Conservation (phyloP, 2,113 vertebrate genomes). For the Callocephalon fimbriatum region DNA sequence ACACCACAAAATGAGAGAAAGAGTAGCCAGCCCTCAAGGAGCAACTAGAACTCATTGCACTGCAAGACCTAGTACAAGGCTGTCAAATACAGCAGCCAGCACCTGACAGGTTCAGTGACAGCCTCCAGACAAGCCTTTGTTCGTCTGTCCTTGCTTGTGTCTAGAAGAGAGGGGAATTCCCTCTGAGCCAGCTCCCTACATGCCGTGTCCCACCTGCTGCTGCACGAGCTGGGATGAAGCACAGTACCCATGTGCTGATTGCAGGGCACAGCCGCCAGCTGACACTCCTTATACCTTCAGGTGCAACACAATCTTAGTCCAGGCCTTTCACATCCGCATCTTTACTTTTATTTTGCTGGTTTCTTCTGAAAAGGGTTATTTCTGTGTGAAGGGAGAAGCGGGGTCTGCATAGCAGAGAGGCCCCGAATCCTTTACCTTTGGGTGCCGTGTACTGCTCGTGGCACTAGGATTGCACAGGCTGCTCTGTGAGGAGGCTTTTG, state of each 20-base stretch:
- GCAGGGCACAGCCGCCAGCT: not conserved
- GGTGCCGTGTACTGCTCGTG: not conserved
- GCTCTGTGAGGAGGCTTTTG: not conserved
- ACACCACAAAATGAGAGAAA: not conserved
- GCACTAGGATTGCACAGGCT: rapidly evolving
- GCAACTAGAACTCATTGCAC: not conserved
- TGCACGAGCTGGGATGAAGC: no score
- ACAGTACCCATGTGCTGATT: not conserved
- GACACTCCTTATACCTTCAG: not conserved
- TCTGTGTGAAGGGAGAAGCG: not conserved
- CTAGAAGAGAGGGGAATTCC: not conserved
- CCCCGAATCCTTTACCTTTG: not conserved
- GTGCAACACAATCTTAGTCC: not conserved
- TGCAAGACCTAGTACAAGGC: not conserved
- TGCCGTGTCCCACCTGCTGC: no score
- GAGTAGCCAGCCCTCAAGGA: not conserved
- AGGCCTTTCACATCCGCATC: not conserved
- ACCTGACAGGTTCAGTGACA: not conserved
- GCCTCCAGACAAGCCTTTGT: not conserved
- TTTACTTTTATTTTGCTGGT: not conserved
- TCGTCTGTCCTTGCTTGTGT: not conserved
- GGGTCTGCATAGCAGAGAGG: not conserved
- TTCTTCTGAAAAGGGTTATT: not conserved
- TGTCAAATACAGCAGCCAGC: not conserved
- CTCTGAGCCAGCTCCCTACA: not conserved